A percentile compares a stretch with the other conserved stretches of the same genome.
phyloP scores from a whole-genome alignment of 2,888 invertebrate genomes.

The Euzophera pinguis region DNA sequence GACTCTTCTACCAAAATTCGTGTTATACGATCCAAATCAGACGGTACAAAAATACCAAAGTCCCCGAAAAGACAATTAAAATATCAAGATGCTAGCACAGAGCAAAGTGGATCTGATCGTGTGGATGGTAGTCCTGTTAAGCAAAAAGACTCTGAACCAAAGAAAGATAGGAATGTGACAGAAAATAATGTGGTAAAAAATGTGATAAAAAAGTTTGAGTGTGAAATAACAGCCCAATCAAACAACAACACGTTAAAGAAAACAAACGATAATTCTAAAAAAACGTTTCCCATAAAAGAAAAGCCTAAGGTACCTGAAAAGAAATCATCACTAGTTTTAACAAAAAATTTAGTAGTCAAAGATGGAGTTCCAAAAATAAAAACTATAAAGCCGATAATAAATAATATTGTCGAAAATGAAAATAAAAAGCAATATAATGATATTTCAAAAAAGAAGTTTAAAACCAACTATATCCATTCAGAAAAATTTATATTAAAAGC shows the following conservation, averaged over 20 bases:
- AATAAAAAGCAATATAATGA: slow-evolving; percentile 21
- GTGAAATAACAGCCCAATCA: slow-evolving; percentile 64
- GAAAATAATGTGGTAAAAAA: slow-evolving; percentile 62
- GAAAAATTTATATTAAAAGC: slow-evolving; percentile 64
- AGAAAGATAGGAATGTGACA: slow-evolving; percentile 29
- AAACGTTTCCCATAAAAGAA: slow-evolving; percentile 52
- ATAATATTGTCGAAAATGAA: slow-evolving; percentile 16
- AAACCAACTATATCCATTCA: slow-evolving; percentile 70
- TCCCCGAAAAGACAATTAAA: slow-evolving; percentile 62
- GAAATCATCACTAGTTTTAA: slow-evolving; percentile 73
- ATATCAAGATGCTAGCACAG: slow-evolving; percentile 55
- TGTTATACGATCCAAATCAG: slow-evolving; percentile 69
- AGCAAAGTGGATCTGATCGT: slow-evolving; percentile 61
- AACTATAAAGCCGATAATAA: slow-evolving; percentile 49
- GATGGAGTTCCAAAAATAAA: slow-evolving; percentile 76
- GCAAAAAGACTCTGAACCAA: slow-evolving; percentile 30
- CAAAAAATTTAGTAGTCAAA: slow-evolving; percentile 74
- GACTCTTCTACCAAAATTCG: slow-evolving; percentile 50
- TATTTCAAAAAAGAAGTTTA: slow-evolving; percentile 52
- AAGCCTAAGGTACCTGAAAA: slow-evolving; percentile 82
- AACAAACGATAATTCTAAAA: slow-evolving; percentile 54
- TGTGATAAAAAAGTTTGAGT: slow-evolving; percentile 73
- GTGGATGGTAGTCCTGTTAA: slow-evolving; percentile 59
- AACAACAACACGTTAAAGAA: slow-evolving; percentile 55
- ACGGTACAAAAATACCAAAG: slow-evolving; percentile 66